Conservation (phyloP, 2,888 invertebrate species). For the Lasioglossum figueresi region DNA sequence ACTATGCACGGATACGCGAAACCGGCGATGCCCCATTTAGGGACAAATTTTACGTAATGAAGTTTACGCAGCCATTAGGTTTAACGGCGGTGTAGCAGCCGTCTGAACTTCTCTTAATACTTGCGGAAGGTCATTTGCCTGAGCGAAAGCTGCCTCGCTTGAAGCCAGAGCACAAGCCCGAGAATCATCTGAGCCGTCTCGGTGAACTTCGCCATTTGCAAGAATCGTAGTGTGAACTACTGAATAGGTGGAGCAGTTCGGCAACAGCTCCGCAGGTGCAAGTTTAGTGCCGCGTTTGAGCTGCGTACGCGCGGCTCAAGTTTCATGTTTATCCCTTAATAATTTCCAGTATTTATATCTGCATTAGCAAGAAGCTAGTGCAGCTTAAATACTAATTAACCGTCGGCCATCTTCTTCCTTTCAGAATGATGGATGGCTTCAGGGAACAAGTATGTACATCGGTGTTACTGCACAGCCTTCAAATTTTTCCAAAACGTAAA, state of each 20-base stretch:
- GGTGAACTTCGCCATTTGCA: not conserved
- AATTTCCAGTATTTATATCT: not conserved
- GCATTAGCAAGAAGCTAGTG: not conserved
- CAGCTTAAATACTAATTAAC: not conserved
- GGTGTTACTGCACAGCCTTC: not conserved
- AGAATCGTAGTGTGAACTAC: not conserved
- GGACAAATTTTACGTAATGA: slow-evolving; percentile 47
- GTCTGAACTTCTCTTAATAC: slow-evolving; percentile 43
- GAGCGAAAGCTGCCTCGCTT: slow-evolving; percentile 3
- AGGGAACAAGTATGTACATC: not conserved
- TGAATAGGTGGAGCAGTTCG: not conserved
- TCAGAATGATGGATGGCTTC: not conserved
- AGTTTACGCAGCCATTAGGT: slow-evolving; percentile 54
- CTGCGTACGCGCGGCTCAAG: not conserved
- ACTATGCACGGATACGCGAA: slow-evolving; percentile 15
- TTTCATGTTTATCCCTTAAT: not conserved
- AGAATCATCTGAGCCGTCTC: slow-evolving; percentile 8
- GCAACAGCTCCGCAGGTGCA: not conserved
- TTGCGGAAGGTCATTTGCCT: slow-evolving; percentile 35
- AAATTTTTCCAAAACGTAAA: not conserved
- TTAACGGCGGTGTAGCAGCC: slow-evolving; percentile 48
- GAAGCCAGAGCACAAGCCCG: not conserved
- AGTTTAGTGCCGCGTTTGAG: not conserved
- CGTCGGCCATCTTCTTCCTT: not conserved
- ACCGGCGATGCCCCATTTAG: slow-evolving; percentile 7